A percentile compares a stretch with the other conserved stretches of the same genome.
Evolutionary conservation across 2,888 invertebrate species (phyloP).

Genomic region (Tetragonisca angustula): DNA sequence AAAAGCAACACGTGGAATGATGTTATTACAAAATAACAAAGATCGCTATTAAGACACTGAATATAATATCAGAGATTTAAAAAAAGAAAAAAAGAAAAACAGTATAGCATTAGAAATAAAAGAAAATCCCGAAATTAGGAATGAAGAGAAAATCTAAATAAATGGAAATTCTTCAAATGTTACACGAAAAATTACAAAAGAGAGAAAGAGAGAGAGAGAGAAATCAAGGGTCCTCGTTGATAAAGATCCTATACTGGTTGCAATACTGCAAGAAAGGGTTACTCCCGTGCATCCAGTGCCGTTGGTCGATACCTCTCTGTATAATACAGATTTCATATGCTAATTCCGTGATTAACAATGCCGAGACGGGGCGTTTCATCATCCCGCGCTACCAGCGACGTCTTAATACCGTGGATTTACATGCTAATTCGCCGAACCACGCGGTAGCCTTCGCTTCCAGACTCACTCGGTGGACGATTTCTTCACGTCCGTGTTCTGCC

Average conservation of each 20-base stretch:
- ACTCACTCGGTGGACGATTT: constrained; percentile 47
- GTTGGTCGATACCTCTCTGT: constrained; percentile 61
- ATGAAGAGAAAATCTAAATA: too few relatives aligned
- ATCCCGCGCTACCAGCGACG: constrained; percentile 73
- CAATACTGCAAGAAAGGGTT: constrained; percentile 48
- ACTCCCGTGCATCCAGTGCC: constrained; percentile 56
- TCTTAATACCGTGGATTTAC: constrained; percentile 77
- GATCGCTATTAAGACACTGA: not conserved
- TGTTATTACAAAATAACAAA: not conserved
- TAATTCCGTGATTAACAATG: constrained; percentile 82
- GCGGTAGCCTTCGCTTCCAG: constrained; percentile 26
- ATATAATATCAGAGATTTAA: too few relatives aligned
- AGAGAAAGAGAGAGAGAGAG: too few relatives aligned
- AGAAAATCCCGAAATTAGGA: too few relatives aligned
- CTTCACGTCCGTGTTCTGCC: constrained; percentile 39
- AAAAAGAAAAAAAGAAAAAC: too few relatives aligned
- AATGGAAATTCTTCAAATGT: too few relatives aligned
- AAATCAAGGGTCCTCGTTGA: not conserved
- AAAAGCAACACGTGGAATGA: not conserved
- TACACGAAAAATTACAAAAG: not conserved
- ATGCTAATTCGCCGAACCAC: constrained; percentile 73
- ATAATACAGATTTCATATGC: constrained; percentile 80
- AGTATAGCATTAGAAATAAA: too few relatives aligned
- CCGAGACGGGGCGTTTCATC: constrained; percentile 75
- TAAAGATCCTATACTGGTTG: constrained; percentile 41